A percentile compares a stretch with the other conserved stretches of the same genome.
These are phyloP conservation scores for Isurus oxyrinchus DNA, from an alignment of 2,113 vertebrate genomes.

Conservation along the genomic window DNA sequence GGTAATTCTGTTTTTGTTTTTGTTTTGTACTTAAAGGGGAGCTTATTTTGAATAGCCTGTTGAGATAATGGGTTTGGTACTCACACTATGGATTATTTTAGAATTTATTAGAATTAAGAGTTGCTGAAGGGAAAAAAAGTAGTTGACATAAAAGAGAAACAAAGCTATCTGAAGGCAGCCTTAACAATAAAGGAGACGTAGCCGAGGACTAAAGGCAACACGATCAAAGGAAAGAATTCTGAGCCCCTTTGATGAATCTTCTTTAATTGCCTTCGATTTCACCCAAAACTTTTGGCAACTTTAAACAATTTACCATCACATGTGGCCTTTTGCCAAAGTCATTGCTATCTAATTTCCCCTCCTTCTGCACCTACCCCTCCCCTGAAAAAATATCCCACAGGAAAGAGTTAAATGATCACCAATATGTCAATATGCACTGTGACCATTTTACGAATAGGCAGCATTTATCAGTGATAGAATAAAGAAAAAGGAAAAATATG, in stretches of 20 bases:
- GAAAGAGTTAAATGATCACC: neutral
- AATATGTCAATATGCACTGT: too few species aligned
- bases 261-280: neutral
- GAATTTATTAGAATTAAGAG: neutral
- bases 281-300: neutral
- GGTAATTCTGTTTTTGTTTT: too few species aligned
- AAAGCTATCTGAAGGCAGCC: neutral
- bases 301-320: neutral
- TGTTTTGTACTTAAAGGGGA: too few species aligned
- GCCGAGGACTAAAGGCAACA: neutral
- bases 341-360: neutral
- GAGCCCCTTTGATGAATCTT: neutral
- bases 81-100: neutral
- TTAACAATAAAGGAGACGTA: neutral
- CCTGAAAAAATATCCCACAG: neutral
- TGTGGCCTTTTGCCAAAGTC: neutral
- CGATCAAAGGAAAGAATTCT: neutral
- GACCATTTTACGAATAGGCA: too few species aligned
- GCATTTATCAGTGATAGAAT: too few species aligned
- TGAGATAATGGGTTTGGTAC: neutral
- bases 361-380: neutral
- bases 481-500: too few species aligned
- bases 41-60: neutral
- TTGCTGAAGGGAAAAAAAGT: neutral
- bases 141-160: neutral